Evolutionary conservation across 2,797 vertebrate genomes (phyloP).

Genomic region (Sarcophilus harrisii): DNA sequence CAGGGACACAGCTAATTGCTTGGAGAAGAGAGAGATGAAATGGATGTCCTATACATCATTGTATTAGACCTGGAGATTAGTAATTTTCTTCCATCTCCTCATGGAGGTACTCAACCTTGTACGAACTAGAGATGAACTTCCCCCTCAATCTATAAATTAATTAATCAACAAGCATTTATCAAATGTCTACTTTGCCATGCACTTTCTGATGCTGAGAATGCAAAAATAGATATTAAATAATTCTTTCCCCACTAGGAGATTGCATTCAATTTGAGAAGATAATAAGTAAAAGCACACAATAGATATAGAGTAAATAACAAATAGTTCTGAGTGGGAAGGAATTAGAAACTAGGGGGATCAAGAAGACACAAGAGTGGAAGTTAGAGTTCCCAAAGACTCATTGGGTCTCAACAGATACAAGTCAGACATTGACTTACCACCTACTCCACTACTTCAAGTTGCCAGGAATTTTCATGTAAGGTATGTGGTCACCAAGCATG

Average conservation of each 20-base stretch:
- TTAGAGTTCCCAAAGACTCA: neutral
- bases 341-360: neutral
- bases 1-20: neutral
- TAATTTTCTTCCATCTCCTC: accelerated
- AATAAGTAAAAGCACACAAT: neutral
- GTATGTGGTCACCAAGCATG: neutral
- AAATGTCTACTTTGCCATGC: neutral
- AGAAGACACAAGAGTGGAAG: neutral
- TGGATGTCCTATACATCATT: neutral
- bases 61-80: neutral
- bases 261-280: neutral
- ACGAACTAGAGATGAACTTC: too few relatives aligned
- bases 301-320: neutral
- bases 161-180: neutral
- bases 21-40: neutral
- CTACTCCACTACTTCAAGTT: neutral
- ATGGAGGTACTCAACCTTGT: neutral
- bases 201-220: neutral
- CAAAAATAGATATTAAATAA: neutral
- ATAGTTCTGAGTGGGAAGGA: neutral
- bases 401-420: neutral
- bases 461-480: neutral
- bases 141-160: neutral
- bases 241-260: neutral
- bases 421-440: neutral